Conservation (phyloP, 2,888 invertebrate species). For the Erannis defoliaria region DNA sequence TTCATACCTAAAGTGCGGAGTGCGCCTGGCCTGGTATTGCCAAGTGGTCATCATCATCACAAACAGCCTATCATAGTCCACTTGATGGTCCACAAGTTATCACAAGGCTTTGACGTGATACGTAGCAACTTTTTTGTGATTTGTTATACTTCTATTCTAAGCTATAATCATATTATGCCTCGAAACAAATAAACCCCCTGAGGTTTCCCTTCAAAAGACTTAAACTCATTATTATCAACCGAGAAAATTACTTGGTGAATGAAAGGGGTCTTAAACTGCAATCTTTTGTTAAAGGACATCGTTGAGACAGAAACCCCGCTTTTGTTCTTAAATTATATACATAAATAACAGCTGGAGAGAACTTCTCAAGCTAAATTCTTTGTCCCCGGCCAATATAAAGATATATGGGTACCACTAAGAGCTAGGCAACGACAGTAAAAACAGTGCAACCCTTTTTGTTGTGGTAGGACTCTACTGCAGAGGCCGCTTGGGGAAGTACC, state of each 20-base stretch:
- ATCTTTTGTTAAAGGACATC: slow-evolving; percentile 56
- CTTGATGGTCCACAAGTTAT: no score
- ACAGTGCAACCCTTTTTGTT: no score
- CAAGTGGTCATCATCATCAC: no score
- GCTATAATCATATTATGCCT: background rate
- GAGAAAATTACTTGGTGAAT: slow-evolving; percentile 50
- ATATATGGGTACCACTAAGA: background rate
- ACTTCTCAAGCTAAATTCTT: background rate
- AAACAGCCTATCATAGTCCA: no score
- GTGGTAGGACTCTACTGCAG: no score
- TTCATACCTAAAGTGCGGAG: no score
- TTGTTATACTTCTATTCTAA: background rate
- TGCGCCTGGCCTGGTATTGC: no score
- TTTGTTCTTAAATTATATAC: slow-evolving; percentile 31
- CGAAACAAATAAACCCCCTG: background rate
- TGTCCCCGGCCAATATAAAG: background rate
- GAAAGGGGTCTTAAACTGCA: slow-evolving; percentile 59
- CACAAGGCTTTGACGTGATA: no score
- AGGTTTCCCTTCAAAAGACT: background rate
- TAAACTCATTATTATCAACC: slow-evolving; percentile 51
- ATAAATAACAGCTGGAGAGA: slow-evolving; percentile 26
- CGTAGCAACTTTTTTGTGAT: background rate
- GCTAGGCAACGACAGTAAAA: no score
- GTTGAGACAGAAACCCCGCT: slow-evolving; percentile 46
- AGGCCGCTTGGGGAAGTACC: no score